Evolutionary conservation across 2,113 vertebrate genomes (phyloP).

Genomic region (Stigmatopora nigra): DNA sequence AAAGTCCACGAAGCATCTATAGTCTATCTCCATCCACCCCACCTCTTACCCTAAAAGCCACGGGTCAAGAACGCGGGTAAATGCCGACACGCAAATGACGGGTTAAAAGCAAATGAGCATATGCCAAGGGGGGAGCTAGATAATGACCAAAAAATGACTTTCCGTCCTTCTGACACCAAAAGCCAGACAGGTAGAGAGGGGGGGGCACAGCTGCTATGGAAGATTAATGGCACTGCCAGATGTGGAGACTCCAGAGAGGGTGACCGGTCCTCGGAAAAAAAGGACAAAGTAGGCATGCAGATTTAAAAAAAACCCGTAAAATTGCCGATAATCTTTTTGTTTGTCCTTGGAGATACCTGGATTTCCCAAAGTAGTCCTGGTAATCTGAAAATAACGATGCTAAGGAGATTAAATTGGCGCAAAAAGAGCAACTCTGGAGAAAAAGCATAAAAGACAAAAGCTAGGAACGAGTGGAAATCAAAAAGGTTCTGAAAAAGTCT

Average conservation of each 20-base stretch:
- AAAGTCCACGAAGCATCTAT: no score
- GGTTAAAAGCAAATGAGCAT: slow-evolving; percentile 66
- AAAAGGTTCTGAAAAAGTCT: not conserved
- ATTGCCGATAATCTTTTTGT: slow-evolving; percentile 37
- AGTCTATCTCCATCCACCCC: no score
- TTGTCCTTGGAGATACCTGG: slow-evolving; percentile 18
- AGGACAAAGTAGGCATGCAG: slow-evolving; percentile 52
- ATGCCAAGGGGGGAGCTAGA: slow-evolving; percentile 59
- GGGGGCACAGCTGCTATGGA: slow-evolving; percentile 58
- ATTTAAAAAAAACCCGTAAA: no score
- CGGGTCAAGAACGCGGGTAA: not conserved
- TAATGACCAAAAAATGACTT: slow-evolving; percentile 67
- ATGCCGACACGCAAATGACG: slow-evolving; percentile 15
- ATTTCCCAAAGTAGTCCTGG: slow-evolving; percentile 32
- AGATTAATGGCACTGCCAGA: slow-evolving; percentile 70
- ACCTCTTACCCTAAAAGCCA: no score
- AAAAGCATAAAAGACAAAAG: not conserved
- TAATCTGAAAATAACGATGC: slow-evolving; percentile 50
- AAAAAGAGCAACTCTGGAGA: not conserved
- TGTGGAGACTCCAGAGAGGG: slow-evolving; percentile 56
- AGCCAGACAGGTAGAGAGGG: slow-evolving; percentile 58
- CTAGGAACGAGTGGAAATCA: not conserved
- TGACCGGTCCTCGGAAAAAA: slow-evolving; percentile 52
- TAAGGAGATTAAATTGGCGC: slow-evolving; percentile 32
- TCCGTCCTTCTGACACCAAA: slow-evolving; percentile 62